Base-by-base conservation (phyloP, 2,888 invertebrate genomes). In the Chouioia cunea region DNA sequence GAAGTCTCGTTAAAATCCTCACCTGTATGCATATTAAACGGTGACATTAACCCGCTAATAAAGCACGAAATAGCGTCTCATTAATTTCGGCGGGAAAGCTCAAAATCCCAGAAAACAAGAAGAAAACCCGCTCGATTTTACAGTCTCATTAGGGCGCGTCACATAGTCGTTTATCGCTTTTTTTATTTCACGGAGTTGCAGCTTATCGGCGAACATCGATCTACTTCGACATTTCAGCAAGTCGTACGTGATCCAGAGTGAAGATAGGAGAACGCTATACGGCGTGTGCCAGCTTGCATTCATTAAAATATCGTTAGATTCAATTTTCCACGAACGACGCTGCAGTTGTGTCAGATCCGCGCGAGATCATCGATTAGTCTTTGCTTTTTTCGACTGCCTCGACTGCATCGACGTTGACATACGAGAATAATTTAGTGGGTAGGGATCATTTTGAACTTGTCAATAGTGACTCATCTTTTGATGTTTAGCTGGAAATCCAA, bases 221-320 rank as follows among this genome's bases (percentile, higher is more conserved):
- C 50, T 50, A 16, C 43, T 57, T 50, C n/a, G 48, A 59, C 58
- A 43, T 56, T 68, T 22, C 56, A 36, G 10, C 48, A 18, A 4
- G n/a, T 44, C 52, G 63, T 18, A 15, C 43, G 52, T n/a, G 57
- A 64, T 52, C 14, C 46, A 15, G 14, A 36, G 10, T 14, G 44
- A 36, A 52, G 58, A 52, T 52, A 58, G 12, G 4, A 6, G 0
- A 16, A 58, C n/a, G 14, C 47, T 2, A n/a, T 57, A 15, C 44
- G 6, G 22, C 14, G 54, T 47, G 2, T 16, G n/a, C 63, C 15
- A 36, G 46, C 47, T 22, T 59, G 60, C 70, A 64, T 70, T 70
- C 65, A 65, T 70, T 70, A 70, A 65, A 70, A 65, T 62, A 65
- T 65, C 70, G 70, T 70, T 70, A 48, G 52, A 70, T 70, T 70